Evolutionary conservation across 2,797 vertebrate species (phyloP), one percentile per base, ranked within the genome.

Genomic region (Rhinogobio ventralis): DNA sequence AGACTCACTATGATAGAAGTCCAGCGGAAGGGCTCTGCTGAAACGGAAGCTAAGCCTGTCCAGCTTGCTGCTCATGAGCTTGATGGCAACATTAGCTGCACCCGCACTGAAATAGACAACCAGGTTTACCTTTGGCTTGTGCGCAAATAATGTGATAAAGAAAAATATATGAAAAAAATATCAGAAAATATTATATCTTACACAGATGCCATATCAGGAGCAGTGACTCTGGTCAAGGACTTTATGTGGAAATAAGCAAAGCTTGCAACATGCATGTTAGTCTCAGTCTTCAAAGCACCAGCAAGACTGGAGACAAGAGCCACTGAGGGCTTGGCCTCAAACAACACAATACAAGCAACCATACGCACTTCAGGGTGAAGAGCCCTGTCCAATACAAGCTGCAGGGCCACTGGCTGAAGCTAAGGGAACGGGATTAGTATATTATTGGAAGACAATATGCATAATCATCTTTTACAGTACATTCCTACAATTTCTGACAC

Each of bases 161-260:
- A 11, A n/a, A 72, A 39, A 1, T 66, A 53, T 23, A 42, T 9
- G 0, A 14, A 4, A 19, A 42, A 57, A 17, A 2, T 0, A 0
- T n/a, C 8, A n/a, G 51, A n/a, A n/a, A n/a, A n/a, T n/a, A n/a
- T n/a, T 7, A 30, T 0, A 86, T 79, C 96, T 96, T 97, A 98
- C 97, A 95, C 68, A 39, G 89, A 75, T 73, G 91, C 91, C 17
- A 92, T 86, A 88, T 96, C 96, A 49, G 97, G 97, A 36, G 91
- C 83, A 53, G 94, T 94, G 88, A 90, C 95, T 90, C 90, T 96
- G 4, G 95, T 93, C 90, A 97, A 89, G 76, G 94, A 91, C 85
- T 95, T 96, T 86, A 98, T 90, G 86, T 96, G 89, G 30, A 95
- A 95, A 89, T 94, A 96, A 74, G 94, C 90, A 86, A 97, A 97